Evolutionary conservation across 2,888 invertebrate species (phyloP).

Genomic region (Troides aeacus): DNA sequence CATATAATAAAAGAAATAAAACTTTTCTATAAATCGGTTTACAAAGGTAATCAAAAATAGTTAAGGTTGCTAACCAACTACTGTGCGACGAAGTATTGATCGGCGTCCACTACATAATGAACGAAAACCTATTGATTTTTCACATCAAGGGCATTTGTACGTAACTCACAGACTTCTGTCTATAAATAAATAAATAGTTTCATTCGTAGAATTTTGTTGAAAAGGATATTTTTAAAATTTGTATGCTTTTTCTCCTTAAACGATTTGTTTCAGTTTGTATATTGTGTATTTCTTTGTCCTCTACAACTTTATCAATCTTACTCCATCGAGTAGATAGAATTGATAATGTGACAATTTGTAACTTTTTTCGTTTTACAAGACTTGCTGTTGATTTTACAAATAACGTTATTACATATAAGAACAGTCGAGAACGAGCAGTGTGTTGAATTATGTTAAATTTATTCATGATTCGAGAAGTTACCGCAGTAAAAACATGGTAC

Average conservation of each 20-base stretch:
- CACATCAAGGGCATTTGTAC: slow-evolving; percentile 18
- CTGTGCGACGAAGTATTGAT: slow-evolving; percentile 22
- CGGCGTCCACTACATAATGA: slow-evolving; percentile 29
- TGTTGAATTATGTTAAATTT: slow-evolving; percentile 24
- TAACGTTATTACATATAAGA: slow-evolving; percentile 18
- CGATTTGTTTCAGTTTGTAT: not conserved
- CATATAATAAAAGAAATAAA: not conserved
- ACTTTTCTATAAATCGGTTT: not conserved
- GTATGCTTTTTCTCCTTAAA: not conserved
- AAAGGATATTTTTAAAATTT: not conserved
- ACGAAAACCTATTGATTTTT: slow-evolving; percentile 27
- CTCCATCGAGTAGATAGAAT: not conserved
- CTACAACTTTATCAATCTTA: not conserved
- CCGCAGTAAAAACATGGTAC: slow-evolving; percentile 27
- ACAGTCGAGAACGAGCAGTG: slow-evolving; percentile 7
- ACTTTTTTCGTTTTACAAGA: not conserved
- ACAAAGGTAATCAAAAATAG: slow-evolving; percentile 1
- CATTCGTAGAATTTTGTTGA: not conserved
- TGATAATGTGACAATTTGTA: slow-evolving; percentile 1
- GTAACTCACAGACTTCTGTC: not conserved
- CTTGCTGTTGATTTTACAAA: slow-evolving; percentile 7
- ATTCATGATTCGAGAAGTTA: slow-evolving; percentile 27
- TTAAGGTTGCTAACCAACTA: not conserved
- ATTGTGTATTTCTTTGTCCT: no score
- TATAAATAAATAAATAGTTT: not conserved